Evolutionary conservation across 1,140 invertebrate genomes (phyloP).

Genomic region (Arion vulgaris): DNA sequence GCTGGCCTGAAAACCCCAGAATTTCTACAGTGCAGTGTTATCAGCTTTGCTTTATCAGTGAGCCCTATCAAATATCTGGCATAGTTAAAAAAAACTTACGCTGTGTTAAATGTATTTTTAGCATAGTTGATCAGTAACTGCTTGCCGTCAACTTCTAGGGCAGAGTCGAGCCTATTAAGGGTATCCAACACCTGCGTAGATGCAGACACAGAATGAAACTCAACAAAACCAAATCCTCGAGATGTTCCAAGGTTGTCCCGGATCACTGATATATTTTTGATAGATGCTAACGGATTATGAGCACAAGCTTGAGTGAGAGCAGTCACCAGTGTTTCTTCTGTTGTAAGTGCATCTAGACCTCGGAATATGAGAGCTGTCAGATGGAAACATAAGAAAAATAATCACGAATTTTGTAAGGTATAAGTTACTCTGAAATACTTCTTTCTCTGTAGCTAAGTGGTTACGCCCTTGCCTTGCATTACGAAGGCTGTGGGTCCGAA

Average conservation of each 20-base stretch:
- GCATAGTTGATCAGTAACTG: constrained; percentile 70
- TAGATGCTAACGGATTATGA: constrained; percentile 77
- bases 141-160: constrained; percentile 72
- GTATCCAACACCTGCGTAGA: constrained; percentile 79
- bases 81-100: constrained; percentile 67
- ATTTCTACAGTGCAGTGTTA: too few relatives aligned
- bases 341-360: constrained; percentile 87
- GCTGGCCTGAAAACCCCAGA: too few relatives aligned
- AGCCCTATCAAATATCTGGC: too few relatives aligned
- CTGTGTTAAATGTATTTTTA: constrained; percentile 72
- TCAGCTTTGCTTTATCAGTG: too few relatives aligned
- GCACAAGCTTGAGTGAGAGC: constrained; percentile 76
- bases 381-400: neutral
- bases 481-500: too few relatives aligned
- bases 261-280: constrained; percentile 85
- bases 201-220: constrained; percentile 85
- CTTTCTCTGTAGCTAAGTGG: too few relatives aligned
- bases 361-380: constrained; percentile 84
- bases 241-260: constrained; percentile 88
- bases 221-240: constrained; percentile 62
- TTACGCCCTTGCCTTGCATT: too few relatives aligned
- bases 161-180: constrained; percentile 57
- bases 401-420: too few relatives aligned
- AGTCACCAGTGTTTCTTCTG: constrained; percentile 84
- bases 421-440: too few relatives aligned